Conservation (phyloP, 2,888 invertebrate species). For the Sphaerophoria taeniata region DNA sequence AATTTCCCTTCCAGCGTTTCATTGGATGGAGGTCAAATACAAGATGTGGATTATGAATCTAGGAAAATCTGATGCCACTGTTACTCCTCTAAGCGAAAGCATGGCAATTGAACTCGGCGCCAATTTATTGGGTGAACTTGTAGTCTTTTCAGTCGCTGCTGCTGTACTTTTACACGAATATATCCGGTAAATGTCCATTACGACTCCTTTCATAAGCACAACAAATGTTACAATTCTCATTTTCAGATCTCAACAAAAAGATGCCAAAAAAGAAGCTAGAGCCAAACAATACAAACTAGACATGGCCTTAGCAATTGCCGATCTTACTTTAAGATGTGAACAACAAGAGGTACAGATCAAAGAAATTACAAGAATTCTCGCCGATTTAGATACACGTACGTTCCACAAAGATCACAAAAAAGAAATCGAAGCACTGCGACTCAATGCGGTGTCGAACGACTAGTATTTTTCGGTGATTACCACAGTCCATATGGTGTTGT, state of each 20-base stretch:
- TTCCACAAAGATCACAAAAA: constrained; percentile 78
- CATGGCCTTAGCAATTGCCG: constrained; percentile 87
- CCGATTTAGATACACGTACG: constrained; percentile 83
- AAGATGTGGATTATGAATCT: constrained; percentile 97
- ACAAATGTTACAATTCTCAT: not conserved
- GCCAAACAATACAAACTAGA: constrained; percentile 87
- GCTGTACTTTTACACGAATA: constrained; percentile 91
- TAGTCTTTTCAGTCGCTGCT: constrained; percentile 94
- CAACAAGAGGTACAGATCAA: constrained; percentile 91
- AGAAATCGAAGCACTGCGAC: constrained; percentile 78
- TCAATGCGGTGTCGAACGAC: constrained; percentile 76
- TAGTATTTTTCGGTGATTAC: constrained; percentile 77
- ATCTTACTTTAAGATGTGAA: constrained; percentile 88
- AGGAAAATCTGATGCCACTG: constrained; percentile 93
- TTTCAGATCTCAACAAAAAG: constrained; percentile 89
- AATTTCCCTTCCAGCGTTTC: constrained; percentile 87
- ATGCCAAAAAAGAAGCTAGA: constrained; percentile 90
- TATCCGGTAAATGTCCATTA: constrained; percentile 85
- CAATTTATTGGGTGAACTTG: constrained; percentile 94
- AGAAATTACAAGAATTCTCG: constrained; percentile 88
- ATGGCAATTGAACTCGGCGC: constrained; percentile 98
- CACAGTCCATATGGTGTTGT: constrained; percentile 79
- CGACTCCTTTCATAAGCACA: not conserved
- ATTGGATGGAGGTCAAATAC: constrained; percentile 95
- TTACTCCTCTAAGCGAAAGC: constrained; percentile 91